Percentiles rank a stretch among this genome's conserved stretches.
Evolutionary conservation across 1,140 invertebrate species (phyloP).

Genomic region (Sinella curviseta): DNA sequence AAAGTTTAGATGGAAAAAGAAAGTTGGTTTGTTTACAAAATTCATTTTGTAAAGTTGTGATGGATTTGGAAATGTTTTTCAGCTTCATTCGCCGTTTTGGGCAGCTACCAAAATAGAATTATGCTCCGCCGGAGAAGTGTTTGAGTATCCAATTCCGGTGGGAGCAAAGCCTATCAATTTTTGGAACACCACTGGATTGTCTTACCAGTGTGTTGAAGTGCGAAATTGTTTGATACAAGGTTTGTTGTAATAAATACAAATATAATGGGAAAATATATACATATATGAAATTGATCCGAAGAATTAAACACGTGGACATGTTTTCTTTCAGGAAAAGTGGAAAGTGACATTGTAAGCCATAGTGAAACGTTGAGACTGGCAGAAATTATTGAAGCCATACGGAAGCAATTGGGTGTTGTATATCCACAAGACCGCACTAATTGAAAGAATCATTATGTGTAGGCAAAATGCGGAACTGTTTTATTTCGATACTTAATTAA

Average conservation of each 20-base stretch:
- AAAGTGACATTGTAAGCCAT: conserved; percentile 64
- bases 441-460: no score
- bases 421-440: conserved; percentile 63
- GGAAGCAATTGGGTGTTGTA: conserved; percentile 67
- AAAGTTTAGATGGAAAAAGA: no score
- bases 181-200: conserved; percentile 68
- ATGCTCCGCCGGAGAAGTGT: conserved; percentile 52
- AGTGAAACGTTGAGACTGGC: conserved; percentile 65
- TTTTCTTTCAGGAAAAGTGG: no score
- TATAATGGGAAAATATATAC: no score
- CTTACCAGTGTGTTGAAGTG: conserved; percentile 73
- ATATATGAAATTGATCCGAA: no score
- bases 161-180: conserved; percentile 62
- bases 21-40: no score
- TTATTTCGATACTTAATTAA: no score
- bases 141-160: conserved; percentile 59
- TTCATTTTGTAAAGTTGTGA: no score
- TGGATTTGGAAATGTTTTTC: no score
- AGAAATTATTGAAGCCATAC: conserved; percentile 65
- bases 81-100: conserved; percentile 59
- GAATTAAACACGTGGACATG: no score
- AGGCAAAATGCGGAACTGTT: no score
- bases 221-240: conserved; percentile 63
- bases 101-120: conserved; percentile 53
- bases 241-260: no score